phyloP scores from a whole-genome alignment of 2,888 invertebrate genomes.

The Drosophila algonquin region DNA sequence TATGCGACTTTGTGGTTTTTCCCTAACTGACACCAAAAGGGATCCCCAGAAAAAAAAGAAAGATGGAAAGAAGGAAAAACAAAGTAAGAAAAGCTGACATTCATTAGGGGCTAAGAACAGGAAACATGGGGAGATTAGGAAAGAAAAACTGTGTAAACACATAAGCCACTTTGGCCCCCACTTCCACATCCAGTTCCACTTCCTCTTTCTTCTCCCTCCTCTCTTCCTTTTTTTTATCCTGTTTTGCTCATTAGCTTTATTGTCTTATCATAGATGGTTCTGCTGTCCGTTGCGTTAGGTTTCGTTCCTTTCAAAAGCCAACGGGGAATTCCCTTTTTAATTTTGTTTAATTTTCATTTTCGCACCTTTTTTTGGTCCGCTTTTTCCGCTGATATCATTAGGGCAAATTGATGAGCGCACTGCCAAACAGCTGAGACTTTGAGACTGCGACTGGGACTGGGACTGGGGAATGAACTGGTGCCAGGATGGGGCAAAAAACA shows the following conservation, averaged over 20 bases:
- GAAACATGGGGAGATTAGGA: slow-evolving; percentile 18
- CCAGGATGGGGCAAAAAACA: slow-evolving; percentile 41
- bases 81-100: slow-evolving; percentile 36
- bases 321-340: slow-evolving; percentile 61
- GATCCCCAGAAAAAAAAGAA: slow-evolving; percentile 2
- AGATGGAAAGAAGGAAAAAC: slow-evolving; percentile 1
- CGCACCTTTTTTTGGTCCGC: slow-evolving; percentile 62
- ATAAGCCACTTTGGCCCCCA: slow-evolving; percentile 65
- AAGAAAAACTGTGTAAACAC: slow-evolving; percentile 43
- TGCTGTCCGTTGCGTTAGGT: slow-evolving; percentile 1
- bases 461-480: not conserved
- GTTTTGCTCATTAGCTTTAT: slow-evolving; percentile 67
- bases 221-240: slow-evolving; percentile 1
- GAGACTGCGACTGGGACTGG: not conserved
- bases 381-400: slow-evolving; percentile 66
- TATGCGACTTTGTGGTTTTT: slow-evolving; percentile 60
- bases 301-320: not conserved
- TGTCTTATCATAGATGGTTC: slow-evolving; percentile 43
- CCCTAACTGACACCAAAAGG: slow-evolving; percentile 36
- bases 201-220: not conserved
- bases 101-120: slow-evolving; percentile 39
- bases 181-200: not conserved
- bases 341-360: slow-evolving; percentile 77
- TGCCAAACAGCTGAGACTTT: slow-evolving; percentile 72
- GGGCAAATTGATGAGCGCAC: slow-evolving; percentile 72